Base-by-base conservation (phyloP, 2,888 invertebrate species). In the Melikaiella ostensackeni region DNA sequence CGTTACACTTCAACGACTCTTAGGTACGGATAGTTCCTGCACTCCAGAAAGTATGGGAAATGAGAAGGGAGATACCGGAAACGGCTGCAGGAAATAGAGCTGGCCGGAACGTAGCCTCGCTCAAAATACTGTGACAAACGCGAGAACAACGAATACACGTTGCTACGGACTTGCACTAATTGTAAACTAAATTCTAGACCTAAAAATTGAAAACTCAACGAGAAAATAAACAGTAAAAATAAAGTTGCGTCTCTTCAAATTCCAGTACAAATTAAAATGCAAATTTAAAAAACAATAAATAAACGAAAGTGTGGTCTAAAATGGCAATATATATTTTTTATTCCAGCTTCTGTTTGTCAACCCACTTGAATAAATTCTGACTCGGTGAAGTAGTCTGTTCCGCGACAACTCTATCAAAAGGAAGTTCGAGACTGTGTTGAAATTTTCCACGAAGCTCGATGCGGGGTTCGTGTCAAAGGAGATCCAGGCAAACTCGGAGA, bases 51-150 rank as follows among this genome's bases (percentile, higher is more conserved):
- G 4, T 50, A 50, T 50, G 16, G 6, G n/a, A 50, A 50, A 50
- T 16, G 50, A 50, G n/a, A 16, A 50, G 33, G 62, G 33, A 62
- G 27, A 62, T 62, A 24, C 33, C 33, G 27, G 62, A 62, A 33
- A 62, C 21, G 62, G 19, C 33, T 62, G 33, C 62, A 62, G 62
- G 62, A 62, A 62, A 21, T 62, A 21, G 62, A 5, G 27, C 27
- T 21, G 27, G 19, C n/a, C 62, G 16, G 7, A 50, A 50, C 6
- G n/a, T n/a, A 50, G 0, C n/a, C 19, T 50, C 7, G 50, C 50
- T 50, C 19, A 50, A n/a, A 16, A 50, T 50, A 50, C 50, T 50
- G 50, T 50, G n/a, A 50, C 19, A n/a, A 50, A 50, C 3, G 16
- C 16, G 19, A 1, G 5, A 30, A 30, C n/a, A n/a, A 50, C 7